Evolutionary conservation across 2,113 vertebrate species (phyloP).

Genomic region (Eretmochelys imbricata): DNA sequence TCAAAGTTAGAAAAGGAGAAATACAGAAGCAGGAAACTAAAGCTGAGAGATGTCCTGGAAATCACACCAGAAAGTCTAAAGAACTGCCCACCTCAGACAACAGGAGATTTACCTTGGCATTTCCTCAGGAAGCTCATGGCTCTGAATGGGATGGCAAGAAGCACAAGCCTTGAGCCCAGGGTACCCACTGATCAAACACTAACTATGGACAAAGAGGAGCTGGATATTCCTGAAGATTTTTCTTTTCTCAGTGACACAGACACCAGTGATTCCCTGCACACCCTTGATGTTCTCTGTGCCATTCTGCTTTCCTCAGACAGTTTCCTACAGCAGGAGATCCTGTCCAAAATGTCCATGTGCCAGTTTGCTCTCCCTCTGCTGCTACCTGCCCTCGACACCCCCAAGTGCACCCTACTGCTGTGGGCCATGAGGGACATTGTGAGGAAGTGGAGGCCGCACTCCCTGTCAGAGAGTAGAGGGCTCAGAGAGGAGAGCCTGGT

Average conservation of each 20-base stretch:
- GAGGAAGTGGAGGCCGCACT: too few species aligned
- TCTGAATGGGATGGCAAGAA: slow-evolving; percentile 51
- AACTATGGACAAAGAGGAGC: not conserved
- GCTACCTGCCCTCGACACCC: too few species aligned
- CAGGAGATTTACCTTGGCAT: slow-evolving; percentile 53
- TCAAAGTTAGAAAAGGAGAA: not conserved
- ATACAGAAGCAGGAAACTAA: slow-evolving; percentile 56
- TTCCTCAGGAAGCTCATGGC: slow-evolving; percentile 71
- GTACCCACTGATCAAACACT: not conserved
- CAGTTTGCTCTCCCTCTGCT: too few species aligned
- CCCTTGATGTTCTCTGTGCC: slow-evolving; percentile 73
- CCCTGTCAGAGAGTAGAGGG: too few species aligned
- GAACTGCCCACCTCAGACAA: slow-evolving; percentile 62
- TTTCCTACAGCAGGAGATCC: too few species aligned
- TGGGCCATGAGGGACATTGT: too few species aligned
- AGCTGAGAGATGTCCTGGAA: slow-evolving; percentile 54
- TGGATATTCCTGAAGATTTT: not conserved
- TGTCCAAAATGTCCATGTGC: too few species aligned
- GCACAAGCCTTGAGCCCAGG: not conserved
- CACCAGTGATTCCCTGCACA: slow-evolving; percentile 40
- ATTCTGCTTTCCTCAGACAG: not conserved
- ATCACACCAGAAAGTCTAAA: slow-evolving; percentile 9
- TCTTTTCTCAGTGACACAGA: not conserved
- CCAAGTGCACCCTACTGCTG: too few species aligned
- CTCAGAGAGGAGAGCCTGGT: too few species aligned